phyloP scores from a whole-genome alignment of 2,113 vertebrate genomes.

The Phodopus roborovskii region DNA sequence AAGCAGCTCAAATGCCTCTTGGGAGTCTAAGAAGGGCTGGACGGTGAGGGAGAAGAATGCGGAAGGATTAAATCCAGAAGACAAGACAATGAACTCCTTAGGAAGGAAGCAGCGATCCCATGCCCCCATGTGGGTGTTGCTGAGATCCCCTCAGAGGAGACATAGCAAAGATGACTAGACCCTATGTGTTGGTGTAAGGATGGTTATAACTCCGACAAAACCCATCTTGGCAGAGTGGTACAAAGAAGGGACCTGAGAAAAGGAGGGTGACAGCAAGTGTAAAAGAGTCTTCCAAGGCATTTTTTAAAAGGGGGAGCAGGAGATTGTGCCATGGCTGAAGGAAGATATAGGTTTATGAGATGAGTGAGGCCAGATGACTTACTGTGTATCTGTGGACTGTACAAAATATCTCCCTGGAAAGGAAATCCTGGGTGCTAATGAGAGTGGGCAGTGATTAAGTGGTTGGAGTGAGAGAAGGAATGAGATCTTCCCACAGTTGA shows the following conservation, averaged over 20 bases:
- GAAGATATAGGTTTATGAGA: not conserved
- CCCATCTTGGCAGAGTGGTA: too few relatives aligned
- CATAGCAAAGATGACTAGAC: rapidly evolving
- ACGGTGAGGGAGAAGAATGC: not conserved
- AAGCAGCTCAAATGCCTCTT: not conserved
- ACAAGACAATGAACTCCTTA: not conserved
- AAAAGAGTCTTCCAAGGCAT: not conserved
- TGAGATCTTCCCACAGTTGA: not conserved
- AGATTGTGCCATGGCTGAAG: not conserved
- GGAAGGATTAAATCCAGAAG: not conserved
- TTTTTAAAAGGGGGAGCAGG: not conserved
- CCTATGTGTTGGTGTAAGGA: too few relatives aligned
- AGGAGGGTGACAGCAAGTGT: not conserved
- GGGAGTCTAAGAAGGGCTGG: not conserved
- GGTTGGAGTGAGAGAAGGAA: not conserved
- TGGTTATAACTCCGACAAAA: not conserved
- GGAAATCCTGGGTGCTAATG: not conserved
- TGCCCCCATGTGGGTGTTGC: rapidly evolving
- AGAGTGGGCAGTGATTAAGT: too few relatives aligned
- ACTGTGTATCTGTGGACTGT: not conserved
- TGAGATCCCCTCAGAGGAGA: not conserved
- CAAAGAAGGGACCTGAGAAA: not conserved
- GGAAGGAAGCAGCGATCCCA: rapidly evolving
- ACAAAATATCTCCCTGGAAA: not conserved
- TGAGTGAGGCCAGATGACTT: not conserved